These are phyloP conservation scores for Cardiocondyla obscurior DNA, from an alignment of 1,140 invertebrate species.

Conservation along the genomic window DNA sequence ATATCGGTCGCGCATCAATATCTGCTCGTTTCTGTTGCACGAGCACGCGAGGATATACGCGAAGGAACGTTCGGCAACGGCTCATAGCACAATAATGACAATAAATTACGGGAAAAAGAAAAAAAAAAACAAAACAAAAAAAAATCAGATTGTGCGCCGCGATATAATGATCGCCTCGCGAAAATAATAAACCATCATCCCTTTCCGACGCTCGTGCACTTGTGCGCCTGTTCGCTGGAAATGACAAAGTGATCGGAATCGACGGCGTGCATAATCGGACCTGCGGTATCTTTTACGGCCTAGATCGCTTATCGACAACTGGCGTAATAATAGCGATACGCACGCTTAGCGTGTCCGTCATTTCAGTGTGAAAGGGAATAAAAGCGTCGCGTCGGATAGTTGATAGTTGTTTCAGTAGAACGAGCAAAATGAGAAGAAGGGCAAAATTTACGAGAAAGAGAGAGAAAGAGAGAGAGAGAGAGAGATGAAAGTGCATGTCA, in stretches of 20 bases:
- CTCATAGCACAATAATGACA: background rate
- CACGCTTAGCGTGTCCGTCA: slow-evolving; percentile 38
- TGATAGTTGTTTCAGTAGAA: slow-evolving; percentile 20
- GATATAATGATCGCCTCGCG: slow-evolving; percentile 49
- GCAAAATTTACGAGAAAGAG: slow-evolving; percentile 3
- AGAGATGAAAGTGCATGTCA: slow-evolving; percentile 6
- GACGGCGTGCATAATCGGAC: slow-evolving; percentile 63
- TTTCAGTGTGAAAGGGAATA: slow-evolving; percentile 61
- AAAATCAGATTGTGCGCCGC: slow-evolving; percentile 22
- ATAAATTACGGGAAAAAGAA: slow-evolving; percentile 27
- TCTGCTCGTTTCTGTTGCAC: background rate
- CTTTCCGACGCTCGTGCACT: background rate
- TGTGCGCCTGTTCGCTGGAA: slow-evolving; percentile 24
- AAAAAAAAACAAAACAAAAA: slow-evolving; percentile 39
- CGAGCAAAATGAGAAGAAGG: slow-evolving; percentile 20
- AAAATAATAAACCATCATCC: slow-evolving; percentile 54
- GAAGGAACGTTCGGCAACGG: slow-evolving; percentile 14
- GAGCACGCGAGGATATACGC: slow-evolving; percentile 27
- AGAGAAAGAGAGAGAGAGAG: no score
- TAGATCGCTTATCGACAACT: slow-evolving; percentile 67
- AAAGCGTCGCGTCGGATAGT: slow-evolving; percentile 29
- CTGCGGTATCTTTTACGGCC: slow-evolving; percentile 63
- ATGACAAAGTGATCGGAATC: slow-evolving; percentile 67
- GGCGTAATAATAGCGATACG: slow-evolving; percentile 68
- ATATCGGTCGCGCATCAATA: slow-evolving; percentile 29